A percentile compares a stretch with the other conserved stretches of the same genome.
Conservation (phyloP, 2,888 invertebrate genomes). For the Byasa hedistus region DNA sequence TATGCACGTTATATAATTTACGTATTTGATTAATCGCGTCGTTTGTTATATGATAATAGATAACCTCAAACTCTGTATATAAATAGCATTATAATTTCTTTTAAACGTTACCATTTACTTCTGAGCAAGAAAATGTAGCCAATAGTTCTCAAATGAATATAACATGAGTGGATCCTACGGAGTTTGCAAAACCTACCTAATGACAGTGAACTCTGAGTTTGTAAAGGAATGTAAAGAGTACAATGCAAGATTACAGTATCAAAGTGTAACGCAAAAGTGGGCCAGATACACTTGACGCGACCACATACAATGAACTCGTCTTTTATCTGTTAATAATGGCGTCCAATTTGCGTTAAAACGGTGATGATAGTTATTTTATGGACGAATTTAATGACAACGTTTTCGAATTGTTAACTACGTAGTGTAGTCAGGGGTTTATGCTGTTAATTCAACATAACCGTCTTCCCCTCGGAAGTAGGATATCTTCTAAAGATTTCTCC, state of each 20-base stretch:
- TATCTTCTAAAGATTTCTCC: no score
- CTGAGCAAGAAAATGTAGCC: not conserved
- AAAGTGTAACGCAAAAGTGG: slow-evolving; percentile 59
- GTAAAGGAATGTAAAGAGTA: slow-evolving; percentile 43
- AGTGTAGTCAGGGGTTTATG: no score
- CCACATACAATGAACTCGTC: slow-evolving; percentile 33
- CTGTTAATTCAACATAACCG: not conserved
- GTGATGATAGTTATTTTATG: slow-evolving; percentile 23
- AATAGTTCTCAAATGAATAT: not conserved
- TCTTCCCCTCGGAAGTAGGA: no score
- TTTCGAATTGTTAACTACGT: not conserved
- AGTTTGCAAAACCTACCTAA: not conserved
- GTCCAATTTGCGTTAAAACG: slow-evolving; percentile 18
- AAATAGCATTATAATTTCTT: not conserved
- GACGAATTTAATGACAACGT: slow-evolving; percentile 19
- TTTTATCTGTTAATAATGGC: slow-evolving; percentile 23
- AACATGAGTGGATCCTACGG: not conserved
- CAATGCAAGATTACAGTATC: slow-evolving; percentile 50
- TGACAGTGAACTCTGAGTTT: slow-evolving; percentile 42
- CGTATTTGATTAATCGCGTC: not conserved
- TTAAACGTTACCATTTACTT: not conserved
- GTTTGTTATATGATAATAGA: not conserved
- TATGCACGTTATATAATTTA: slow-evolving; percentile 20
- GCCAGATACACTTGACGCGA: slow-evolving; percentile 45
- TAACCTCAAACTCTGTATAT: not conserved